A percentile compares a stretch with the other conserved stretches of the same genome.
These are phyloP conservation scores for Urocolius indicus DNA, from an alignment of 2,113 vertebrate genomes.

Conservation along the genomic window DNA sequence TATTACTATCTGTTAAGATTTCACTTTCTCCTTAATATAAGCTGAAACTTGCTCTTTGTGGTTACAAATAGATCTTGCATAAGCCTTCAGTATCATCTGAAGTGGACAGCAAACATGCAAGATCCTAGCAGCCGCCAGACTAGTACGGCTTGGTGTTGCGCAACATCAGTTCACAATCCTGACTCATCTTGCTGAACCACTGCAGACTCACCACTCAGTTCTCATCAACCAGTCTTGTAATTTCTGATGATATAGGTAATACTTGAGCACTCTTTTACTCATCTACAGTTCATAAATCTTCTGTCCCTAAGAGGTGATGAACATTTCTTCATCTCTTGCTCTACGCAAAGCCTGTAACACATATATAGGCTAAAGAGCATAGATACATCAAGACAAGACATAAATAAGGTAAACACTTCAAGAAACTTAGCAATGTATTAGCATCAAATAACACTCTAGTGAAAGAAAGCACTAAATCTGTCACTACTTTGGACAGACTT, in stretches of 20 bases:
- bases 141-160: background rate
- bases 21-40: background rate
- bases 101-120: rapidly evolving
- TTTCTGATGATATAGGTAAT: background rate
- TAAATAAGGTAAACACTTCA: background rate
- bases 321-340: background rate
- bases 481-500: background rate
- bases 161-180: background rate
- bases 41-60: background rate
- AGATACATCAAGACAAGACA: background rate
- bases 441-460: background rate
- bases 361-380: background rate
- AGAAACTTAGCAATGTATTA: background rate
- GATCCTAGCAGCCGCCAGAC: background rate
- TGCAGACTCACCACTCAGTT: background rate
- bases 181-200: background rate
- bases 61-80: background rate
- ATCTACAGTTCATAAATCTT: background rate
- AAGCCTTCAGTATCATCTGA: background rate
- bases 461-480: background rate
- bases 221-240: background rate
- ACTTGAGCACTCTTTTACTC: background rate
- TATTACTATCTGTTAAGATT: background rate
- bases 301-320: too few species aligned
- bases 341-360: background rate